A percentile compares a stretch with the other conserved stretches of the same genome.
Conservation (phyloP, 2,888 invertebrate genomes). For the Agonum fuliginosum region DNA sequence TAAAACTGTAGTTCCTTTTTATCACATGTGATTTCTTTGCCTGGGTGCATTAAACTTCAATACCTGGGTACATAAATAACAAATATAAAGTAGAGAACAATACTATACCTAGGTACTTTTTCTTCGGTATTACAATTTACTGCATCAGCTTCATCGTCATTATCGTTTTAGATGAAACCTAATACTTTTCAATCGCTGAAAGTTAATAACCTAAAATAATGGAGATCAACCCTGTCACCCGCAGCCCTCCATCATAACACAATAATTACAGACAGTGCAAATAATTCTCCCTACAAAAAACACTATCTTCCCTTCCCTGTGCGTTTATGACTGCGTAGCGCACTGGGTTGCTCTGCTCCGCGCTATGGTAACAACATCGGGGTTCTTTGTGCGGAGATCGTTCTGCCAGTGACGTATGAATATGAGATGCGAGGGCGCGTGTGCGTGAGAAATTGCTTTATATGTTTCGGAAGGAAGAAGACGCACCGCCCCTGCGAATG, state of each 20-base stretch:
- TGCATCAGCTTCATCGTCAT: no score
- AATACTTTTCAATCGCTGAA: no score
- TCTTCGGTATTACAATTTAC: no score
- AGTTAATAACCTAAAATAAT: not conserved
- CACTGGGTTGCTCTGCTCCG: no score
- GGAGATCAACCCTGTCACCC: not conserved
- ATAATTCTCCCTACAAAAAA: constrained; percentile 51
- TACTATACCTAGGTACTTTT: no score
- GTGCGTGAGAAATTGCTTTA: constrained; percentile 67
- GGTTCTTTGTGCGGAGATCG: constrained; percentile 8
- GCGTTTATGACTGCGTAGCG: constrained; percentile 37
- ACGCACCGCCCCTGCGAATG: constrained; percentile 48
- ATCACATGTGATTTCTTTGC: no score
- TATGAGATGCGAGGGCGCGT: constrained; percentile 56
- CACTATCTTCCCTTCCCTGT: constrained; percentile 10
- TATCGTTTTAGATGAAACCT: no score
- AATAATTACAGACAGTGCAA: constrained; percentile 55
- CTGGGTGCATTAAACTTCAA: no score
- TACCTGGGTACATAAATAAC: no score
- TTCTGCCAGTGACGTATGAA: constrained; percentile 58
- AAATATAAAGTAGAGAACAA: no score
- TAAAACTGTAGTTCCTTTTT: no score
- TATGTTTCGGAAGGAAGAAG: constrained; percentile 70
- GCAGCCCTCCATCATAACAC: constrained; percentile 33
- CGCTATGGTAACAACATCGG: no score